A percentile compares a stretch with the other conserved stretches of the same genome.
Conservation (phyloP, 2,797 vertebrate species). For the Microtus californicus region DNA sequence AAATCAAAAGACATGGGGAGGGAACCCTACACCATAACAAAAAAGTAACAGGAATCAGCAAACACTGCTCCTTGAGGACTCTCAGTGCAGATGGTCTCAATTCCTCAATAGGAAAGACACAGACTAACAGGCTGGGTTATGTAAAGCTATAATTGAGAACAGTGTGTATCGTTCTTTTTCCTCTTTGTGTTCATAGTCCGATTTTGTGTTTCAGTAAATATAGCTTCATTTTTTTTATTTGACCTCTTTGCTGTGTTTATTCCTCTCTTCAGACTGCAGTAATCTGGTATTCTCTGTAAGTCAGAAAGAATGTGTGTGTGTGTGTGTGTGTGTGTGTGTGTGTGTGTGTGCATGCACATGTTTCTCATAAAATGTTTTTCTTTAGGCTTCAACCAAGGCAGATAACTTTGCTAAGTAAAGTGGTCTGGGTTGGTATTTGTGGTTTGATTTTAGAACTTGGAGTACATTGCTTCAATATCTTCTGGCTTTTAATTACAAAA, state of each 20-base stretch:
- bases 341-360: neutral
- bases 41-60: neutral
- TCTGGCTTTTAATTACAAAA: neutral
- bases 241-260: neutral
- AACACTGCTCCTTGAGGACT: neutral
- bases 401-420: neutral
- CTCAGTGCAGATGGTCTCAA: too few relatives aligned
- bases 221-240: neutral
- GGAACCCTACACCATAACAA: neutral
- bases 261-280: neutral
- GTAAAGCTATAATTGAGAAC: neutral
- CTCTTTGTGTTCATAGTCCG: neutral
- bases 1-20: neutral
- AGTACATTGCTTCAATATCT: too few relatives aligned
- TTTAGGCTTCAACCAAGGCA: neutral
- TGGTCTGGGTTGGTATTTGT: neutral
- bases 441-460: neutral
- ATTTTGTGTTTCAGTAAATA: neutral
- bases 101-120: neutral
- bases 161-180: neutral
- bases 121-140: neutral
- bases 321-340: neutral
- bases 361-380: neutral
- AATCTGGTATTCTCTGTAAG: neutral
- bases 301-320: neutral